phyloP scores from a whole-genome alignment of 2,797 vertebrate species.

The Myotis findleyi region DNA sequence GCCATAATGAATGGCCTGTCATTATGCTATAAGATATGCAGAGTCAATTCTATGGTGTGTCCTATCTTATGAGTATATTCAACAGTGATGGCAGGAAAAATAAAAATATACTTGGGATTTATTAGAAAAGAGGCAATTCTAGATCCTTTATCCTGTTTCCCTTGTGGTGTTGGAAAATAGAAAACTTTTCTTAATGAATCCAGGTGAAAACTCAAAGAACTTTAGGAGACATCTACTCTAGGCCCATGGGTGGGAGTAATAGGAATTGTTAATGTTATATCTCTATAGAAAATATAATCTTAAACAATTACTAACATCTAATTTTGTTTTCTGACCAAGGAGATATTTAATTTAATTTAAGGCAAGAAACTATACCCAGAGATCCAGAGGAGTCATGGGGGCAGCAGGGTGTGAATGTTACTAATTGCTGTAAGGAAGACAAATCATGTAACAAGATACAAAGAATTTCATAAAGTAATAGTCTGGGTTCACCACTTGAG shows the following conservation, averaged over 20 bases:
- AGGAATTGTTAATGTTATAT: not conserved
- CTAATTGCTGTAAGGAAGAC: not conserved
- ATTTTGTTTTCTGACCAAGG: slow-evolving; percentile 34
- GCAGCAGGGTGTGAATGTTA: not conserved
- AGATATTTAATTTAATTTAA: slow-evolving; percentile 48
- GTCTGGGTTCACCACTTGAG: not conserved
- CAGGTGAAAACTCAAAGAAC: not conserved
- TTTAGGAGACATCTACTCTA: not conserved
- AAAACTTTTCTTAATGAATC: slow-evolving; percentile 21
- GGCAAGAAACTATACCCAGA: not conserved
- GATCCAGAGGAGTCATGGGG: not conserved
- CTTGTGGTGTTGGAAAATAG: not conserved
- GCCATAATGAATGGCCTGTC: not conserved
- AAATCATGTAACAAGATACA: not conserved
- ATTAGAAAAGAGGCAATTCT: not conserved
- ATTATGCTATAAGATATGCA: not conserved
- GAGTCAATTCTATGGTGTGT: not conserved
- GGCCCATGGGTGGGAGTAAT: not conserved
- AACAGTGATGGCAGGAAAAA: not conserved
- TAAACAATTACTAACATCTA: not conserved
- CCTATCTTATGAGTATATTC: slow-evolving; percentile 22
- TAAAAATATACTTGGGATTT: slow-evolving; percentile 34
- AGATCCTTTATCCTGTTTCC: not conserved
- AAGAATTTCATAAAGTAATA: not conserved
- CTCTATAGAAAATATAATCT: not conserved